Evolutionary conservation across 2,113 vertebrate species (phyloP).

Genomic region (Podarcis cretensis): DNA sequence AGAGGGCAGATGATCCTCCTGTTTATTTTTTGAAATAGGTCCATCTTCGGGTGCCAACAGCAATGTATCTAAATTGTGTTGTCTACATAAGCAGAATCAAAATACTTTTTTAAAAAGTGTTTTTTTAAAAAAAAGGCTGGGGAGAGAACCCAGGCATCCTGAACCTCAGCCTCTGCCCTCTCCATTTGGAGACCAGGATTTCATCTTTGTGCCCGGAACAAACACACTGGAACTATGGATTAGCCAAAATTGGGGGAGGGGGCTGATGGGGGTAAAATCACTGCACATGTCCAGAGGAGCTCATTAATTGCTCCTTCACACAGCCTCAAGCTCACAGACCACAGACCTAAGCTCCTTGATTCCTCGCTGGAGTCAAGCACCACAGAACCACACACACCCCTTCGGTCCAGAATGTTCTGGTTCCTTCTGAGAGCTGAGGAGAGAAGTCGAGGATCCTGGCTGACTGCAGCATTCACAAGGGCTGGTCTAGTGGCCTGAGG

Average conservation of each 20-base stretch:
- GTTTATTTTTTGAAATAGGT: neutral
- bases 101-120: neutral
- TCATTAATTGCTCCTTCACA: neutral
- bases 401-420: neutral
- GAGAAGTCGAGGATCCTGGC: neutral
- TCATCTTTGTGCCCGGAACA: neutral
- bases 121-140: too few species aligned
- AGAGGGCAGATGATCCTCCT: neutral
- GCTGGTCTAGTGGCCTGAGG: neutral
- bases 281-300: neutral
- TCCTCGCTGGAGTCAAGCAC: too few species aligned
- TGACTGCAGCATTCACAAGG: neutral
- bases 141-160: neutral
- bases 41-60: too few species aligned
- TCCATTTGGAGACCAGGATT: neutral
- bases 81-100: neutral
- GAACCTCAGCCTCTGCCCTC: neutral
- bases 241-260: too few species aligned
- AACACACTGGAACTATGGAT: neutral
- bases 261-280: neutral
- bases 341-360: too few species aligned
- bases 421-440: neutral
- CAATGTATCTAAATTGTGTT: neutral
- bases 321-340: neutral
- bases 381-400: too few species aligned